Evolutionary conservation across 2,888 invertebrate genomes (phyloP).

Genomic region (Aspidapion aeneum): DNA sequence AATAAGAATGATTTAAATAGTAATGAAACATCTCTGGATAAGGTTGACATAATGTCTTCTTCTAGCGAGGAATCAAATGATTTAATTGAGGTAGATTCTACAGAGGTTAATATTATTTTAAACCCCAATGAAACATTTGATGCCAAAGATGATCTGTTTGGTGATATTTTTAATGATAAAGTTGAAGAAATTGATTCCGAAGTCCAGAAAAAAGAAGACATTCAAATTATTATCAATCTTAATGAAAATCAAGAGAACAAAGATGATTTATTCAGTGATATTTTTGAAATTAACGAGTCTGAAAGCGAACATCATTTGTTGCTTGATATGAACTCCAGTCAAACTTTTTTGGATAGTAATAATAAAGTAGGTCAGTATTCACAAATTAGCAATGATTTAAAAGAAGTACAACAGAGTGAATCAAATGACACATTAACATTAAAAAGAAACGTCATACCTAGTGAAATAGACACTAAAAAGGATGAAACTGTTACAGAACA

Average conservation of each 20-base stretch:
- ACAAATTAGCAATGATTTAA: too few species aligned
- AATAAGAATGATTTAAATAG: not conserved
- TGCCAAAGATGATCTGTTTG: slow-evolving; percentile 61
- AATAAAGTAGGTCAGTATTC: too few species aligned
- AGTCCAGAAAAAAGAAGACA: slow-evolving; percentile 5
- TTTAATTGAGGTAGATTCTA: slow-evolving; percentile 42
- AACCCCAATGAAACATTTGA: slow-evolving; percentile 47
- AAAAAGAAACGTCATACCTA: not conserved
- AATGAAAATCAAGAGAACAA: slow-evolving; percentile 43
- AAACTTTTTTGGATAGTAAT: not conserved
- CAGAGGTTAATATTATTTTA: slow-evolving; percentile 41
- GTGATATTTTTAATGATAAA: slow-evolving; percentile 60
- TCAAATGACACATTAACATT: not conserved
- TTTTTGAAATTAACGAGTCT: slow-evolving; percentile 50
- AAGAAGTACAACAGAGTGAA: too few species aligned
- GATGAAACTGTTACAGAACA: not conserved
- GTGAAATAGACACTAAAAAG: not conserved
- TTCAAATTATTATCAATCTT: slow-evolving; percentile 49
- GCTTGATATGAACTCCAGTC: not conserved
- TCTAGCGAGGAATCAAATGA: slow-evolving; percentile 40
- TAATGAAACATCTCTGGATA: too few species aligned
- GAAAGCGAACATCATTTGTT: not conserved
- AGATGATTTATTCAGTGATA: slow-evolving; percentile 66
- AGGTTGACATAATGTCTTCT: slow-evolving; percentile 21
- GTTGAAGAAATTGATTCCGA: not conserved